Percentiles rank a stretch among this genome's conserved stretches.
phyloP scores from a whole-genome alignment of 2,797 vertebrate species.

The Sebastes elongatus region DNA sequence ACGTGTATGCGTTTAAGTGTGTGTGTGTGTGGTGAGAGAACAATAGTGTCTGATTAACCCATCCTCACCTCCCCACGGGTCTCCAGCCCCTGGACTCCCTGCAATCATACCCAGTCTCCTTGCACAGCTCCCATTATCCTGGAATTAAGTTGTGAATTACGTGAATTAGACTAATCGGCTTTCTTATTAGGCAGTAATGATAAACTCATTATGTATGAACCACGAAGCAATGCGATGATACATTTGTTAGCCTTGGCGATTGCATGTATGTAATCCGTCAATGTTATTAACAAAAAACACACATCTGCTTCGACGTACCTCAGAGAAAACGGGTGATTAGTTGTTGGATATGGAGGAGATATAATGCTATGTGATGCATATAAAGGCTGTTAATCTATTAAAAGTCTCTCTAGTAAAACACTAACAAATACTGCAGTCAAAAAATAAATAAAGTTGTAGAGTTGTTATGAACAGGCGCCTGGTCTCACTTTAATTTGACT shows the following conservation, averaged over 20 bases:
- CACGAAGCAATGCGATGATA: background rate
- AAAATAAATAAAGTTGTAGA: background rate
- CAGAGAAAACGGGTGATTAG: background rate
- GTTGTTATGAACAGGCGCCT: background rate
- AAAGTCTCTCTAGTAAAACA: background rate
- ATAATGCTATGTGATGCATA: background rate
- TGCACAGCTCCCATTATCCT: conserved; percentile 38
- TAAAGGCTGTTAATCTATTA: background rate
- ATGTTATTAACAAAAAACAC: background rate
- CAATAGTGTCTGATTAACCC: conserved; percentile 68
- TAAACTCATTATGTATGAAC: conserved; percentile 34
- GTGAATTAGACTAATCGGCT: conserved; percentile 54
- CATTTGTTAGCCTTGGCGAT: conserved; percentile 14
- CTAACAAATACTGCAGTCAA: background rate
- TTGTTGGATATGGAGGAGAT: background rate
- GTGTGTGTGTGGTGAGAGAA: conserved; percentile 35
- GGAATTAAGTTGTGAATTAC: conserved; percentile 50
- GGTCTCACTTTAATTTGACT: background rate
- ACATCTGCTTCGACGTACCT: background rate
- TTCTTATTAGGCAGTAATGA: conserved; percentile 29
- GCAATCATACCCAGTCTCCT: conserved; percentile 49
- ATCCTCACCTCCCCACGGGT: conserved; percentile 28
- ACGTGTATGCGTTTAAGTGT: background rate
- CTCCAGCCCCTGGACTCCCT: conserved; percentile 26
- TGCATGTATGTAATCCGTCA: conserved; percentile 18